Base-by-base conservation (phyloP, 2,797 vertebrate genomes). In the Lagocephalus sceleratus region DNA sequence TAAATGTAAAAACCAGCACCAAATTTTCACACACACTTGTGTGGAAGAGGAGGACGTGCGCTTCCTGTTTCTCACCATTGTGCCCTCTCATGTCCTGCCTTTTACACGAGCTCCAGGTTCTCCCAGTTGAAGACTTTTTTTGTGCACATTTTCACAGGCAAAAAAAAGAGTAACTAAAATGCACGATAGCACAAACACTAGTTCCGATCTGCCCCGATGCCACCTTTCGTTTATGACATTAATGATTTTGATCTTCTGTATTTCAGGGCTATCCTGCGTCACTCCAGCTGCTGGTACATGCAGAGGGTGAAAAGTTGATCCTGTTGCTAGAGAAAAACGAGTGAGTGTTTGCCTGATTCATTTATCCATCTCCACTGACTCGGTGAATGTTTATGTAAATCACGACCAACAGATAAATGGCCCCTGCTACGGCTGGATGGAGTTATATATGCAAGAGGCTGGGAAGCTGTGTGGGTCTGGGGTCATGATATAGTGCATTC, bases 301-400 rank as follows among this genome's bases (percentile, higher is more conserved):
- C 86, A 21, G 92, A 91, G 80, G 88, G 84, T 54, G 81, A 87
- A 75, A 90, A 83, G 55, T 87, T 98, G 78, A 85, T 93, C 86
- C 80, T 98, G 44, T 57, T 75, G 32, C 86, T 99, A 89, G 90
- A 96, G 75, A 94, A 94, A 84, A 99, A 99, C 19, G 90, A 95
- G 96, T 99, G 78, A 96, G 96, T 90, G 66, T 47, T 52, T 38
- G 39, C 51, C 12, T 19, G 35, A 57, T 64, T 60, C 4, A 40
- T 63, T 57, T 39, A 56, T 62, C 29, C 63, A 16, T 20, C 25
- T 20, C 23, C 19, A 12, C 21, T 51, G 22, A 16, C 39, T 41
- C 39, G 64, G 11, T 21, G 15, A 16, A 64, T 61, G 51, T 63
- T 46, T 58, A 55, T 69, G 52, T 59, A 67, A 61, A 73, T 82